These are phyloP conservation scores for Phortica variegata DNA, from an alignment of 1,140 invertebrate genomes.

Conservation along the genomic window DNA sequence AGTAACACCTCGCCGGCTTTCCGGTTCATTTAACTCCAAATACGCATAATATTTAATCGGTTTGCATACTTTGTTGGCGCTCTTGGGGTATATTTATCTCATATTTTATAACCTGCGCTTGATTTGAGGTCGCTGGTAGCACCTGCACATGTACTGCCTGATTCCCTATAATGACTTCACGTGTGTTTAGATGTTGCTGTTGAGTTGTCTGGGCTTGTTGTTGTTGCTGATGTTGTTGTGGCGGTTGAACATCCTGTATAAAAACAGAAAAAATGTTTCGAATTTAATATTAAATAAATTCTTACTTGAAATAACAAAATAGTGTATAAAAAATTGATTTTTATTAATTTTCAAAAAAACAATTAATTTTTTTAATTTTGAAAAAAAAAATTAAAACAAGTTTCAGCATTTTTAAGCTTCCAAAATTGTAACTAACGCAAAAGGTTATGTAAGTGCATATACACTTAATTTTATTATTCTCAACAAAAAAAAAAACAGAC, in stretches of 20 bases:
- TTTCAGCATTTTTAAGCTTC: background rate
- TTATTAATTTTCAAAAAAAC: background rate
- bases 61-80: constrained; percentile 2
- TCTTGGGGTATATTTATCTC: constrained; percentile 33
- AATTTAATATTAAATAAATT: constrained; percentile 46
- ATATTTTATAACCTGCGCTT: constrained; percentile 29
- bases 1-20: background rate
- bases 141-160: constrained; percentile 31
- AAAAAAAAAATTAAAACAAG: background rate
- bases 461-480: too few relatives aligned
- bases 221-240: constrained; percentile 39
- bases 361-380: background rate
- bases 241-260: constrained; percentile 42
- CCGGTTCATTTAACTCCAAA: constrained; percentile 6
- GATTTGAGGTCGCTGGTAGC: constrained; percentile 18
- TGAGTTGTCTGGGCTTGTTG: too few relatives aligned
- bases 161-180: constrained; percentile 31
- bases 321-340: too few relatives aligned
- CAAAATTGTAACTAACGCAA: constrained; percentile 14
- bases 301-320: too few relatives aligned
- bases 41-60: constrained; percentile 14
- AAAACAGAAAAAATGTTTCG: constrained; percentile 30
- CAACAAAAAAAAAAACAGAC: constrained; percentile 16
- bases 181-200: constrained; percentile 18
- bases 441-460: constrained; percentile 27